phyloP scores from a whole-genome alignment of 1,140 invertebrate species.

The Diabrotica undecimpunctata region DNA sequence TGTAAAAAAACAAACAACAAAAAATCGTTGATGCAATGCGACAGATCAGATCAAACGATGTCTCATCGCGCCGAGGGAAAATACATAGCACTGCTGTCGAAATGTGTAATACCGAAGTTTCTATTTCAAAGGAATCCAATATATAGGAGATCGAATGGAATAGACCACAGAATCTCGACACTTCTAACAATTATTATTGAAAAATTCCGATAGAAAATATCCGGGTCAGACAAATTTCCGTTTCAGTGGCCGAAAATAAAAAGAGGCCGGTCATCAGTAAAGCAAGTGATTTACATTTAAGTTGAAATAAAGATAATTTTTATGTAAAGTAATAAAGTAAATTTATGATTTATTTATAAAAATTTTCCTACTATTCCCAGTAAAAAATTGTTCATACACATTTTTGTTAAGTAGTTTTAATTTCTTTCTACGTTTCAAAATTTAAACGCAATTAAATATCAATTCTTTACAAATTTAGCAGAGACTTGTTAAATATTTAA shows the following conservation, averaged over 20 bases:
- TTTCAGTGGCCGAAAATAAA: not conserved
- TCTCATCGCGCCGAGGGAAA: not conserved
- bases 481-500: no score
- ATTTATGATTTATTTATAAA: no score
- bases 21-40: conserved; percentile 9
- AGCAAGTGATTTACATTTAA: not conserved
- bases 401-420: no score
- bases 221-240: not conserved
- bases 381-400: no score
- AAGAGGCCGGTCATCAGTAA: not conserved
- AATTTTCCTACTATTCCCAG: no score
- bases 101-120: conserved; percentile 16
- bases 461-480: no score
- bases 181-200: conserved; percentile 17
- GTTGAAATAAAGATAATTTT: no score
- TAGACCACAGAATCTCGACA: conserved; percentile 12
- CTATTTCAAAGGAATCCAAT: conserved; percentile 19
- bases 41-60: conserved; percentile 16
- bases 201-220: conserved; percentile 19
- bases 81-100: conserved; percentile 8
- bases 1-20: conserved; percentile 13
- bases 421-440: no score
- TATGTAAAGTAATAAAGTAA: no score
- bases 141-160: conserved; percentile 7
- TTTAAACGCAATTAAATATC: no score